Evolutionary conservation across 1,140 invertebrate species (phyloP), one percentile per base, ranked within the genome.

Genomic region (Hormaphis cornu): DNA sequence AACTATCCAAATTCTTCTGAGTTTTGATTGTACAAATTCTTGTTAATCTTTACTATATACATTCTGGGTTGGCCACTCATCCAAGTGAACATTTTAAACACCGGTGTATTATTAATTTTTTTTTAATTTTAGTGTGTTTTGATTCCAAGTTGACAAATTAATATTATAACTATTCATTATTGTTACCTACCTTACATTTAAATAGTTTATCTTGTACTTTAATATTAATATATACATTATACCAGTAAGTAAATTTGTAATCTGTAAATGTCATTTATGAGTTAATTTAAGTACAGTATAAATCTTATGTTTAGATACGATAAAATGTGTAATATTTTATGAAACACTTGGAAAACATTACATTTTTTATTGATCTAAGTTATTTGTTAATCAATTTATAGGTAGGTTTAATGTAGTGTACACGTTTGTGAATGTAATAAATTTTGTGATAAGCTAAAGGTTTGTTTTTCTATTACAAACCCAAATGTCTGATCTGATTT

Each of bases 131-230:
- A 30, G 16, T 46, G 18, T 63, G 16, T 44, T n/a, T 63, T 42
- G 30, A 61, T 61, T 14, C 16, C 26, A 44, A 61, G 56, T 61
- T 63, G 58, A 63, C 24, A 44, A 46, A 46, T 63, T 42, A 40
- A 42, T 56, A 59, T 61, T 40, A 40, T 40, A n/a, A n/a, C n/a
- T 63, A 46, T 63, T 63, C 58, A 61, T 44, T 61, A 61, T 61
- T 46, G 58, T 63, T 63, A 63, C 58, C 58, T 63, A 63, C 58
- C 58, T 46, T 63, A 63, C 44, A 63, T 46, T 42, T 63, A 46
- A 63, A 63, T 63, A 63, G 24, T 63, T 63, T 63, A 63, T 61
- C 44, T 44, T 18, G 3, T 61, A 28, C n/a, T 61, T 44, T 37
- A 1, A 58, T 44, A 44, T 44, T 58, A 22, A 18, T 63, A 42